Evolutionary conservation across 2,888 invertebrate genomes (phyloP).

Genomic region (Ligdia adustata): DNA sequence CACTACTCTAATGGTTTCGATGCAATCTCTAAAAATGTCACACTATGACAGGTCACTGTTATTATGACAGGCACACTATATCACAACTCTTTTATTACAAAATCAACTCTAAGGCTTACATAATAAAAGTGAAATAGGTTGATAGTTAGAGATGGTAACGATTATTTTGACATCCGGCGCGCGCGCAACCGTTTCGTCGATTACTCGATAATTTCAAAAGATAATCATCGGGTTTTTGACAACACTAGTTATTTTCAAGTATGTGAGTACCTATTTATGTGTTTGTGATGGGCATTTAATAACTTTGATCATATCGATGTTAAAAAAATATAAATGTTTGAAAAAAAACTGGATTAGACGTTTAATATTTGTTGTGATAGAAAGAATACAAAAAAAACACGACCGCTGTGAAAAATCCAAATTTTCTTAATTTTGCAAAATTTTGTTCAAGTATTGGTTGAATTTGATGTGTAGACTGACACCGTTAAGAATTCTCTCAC

Average conservation of each 20-base stretch:
- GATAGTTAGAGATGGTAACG: constrained; percentile 32
- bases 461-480: too few species aligned
- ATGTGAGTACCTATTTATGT: constrained; percentile 37
- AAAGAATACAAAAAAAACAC: too few species aligned
- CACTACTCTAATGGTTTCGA: constrained; percentile 68
- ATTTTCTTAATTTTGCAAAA: too few species aligned
- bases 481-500: too few species aligned
- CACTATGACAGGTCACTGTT: constrained; percentile 79
- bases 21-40: constrained; percentile 74
- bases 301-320: constrained; percentile 2
- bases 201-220: constrained; percentile 80
- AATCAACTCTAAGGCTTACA: constrained; percentile 27
- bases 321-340: too few species aligned
- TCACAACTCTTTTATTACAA: constrained; percentile 20
- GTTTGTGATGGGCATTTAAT: constrained; percentile 43
- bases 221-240: constrained; percentile 77
- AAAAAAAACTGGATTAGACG: too few species aligned
- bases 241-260: constrained; percentile 65
- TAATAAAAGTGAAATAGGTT: constrained; percentile 32
- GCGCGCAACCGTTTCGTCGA: constrained; percentile 75
- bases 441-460: too few species aligned
- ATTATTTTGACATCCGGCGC: constrained; percentile 76
- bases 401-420: too few species aligned
- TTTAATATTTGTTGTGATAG: too few species aligned
- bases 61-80: constrained; percentile 63